These are phyloP conservation scores for Cinclus cinclus DNA, from an alignment of 2,113 vertebrate species.

Conservation along the genomic window DNA sequence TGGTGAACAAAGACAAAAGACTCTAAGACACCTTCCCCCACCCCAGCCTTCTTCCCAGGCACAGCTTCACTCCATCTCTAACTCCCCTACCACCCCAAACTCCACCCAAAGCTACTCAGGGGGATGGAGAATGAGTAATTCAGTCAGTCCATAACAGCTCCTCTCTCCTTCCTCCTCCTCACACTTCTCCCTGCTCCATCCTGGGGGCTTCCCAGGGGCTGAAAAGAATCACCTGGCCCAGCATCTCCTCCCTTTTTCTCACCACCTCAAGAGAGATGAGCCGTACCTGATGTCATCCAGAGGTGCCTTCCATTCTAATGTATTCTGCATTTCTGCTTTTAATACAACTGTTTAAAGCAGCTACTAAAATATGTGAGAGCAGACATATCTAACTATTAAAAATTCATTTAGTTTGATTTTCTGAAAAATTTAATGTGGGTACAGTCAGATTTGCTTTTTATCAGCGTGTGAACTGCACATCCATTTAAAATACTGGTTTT, in stretches of 20 bases:
- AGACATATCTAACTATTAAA: not conserved
- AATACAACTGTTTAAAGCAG: not conserved
- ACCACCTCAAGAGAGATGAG: not conserved
- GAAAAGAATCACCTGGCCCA: not conserved
- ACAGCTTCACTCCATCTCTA: not conserved
- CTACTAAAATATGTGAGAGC: not conserved
- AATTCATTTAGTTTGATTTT: not conserved
- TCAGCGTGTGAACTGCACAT: not conserved
- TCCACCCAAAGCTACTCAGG: fast-evolving
- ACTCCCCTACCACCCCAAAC: too few species aligned
- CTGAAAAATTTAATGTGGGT: not conserved
- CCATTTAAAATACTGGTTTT: not conserved
- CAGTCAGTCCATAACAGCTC: not conserved
- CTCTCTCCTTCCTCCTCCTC: not conserved
- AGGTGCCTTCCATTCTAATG: not conserved
- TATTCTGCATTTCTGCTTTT: too few species aligned
- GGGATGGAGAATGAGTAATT: not conserved
- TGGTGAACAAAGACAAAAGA: not conserved
- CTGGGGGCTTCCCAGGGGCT: too few species aligned
- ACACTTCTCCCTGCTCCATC: not conserved
- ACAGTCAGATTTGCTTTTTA: not conserved
- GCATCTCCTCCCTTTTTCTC: not conserved
- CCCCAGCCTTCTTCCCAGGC: not conserved
- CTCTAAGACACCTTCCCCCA: not conserved
- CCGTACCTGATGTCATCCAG: not conserved